Evolutionary conservation across 2,113 vertebrate genomes (phyloP).

Genomic region (Meriones unguiculatus): DNA sequence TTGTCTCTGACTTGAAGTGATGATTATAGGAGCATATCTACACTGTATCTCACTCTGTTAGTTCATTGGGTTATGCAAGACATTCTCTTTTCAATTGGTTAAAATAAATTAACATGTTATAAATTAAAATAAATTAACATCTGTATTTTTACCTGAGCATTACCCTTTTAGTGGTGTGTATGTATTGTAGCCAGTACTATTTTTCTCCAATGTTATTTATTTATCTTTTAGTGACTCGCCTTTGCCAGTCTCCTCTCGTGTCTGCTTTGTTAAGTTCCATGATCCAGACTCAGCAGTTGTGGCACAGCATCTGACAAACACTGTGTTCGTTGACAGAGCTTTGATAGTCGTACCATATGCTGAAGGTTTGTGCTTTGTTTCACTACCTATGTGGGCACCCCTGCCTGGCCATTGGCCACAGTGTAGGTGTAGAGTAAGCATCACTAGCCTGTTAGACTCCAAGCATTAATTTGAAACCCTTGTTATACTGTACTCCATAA

Average conservation of each 20-base stretch:
- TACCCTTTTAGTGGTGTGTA: background rate
- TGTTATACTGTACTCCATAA: constrained; percentile 89
- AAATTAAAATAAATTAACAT: background rate
- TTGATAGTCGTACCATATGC: constrained; percentile 99
- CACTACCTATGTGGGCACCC: constrained; percentile 83
- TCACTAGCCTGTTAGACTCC: constrained; percentile 75
- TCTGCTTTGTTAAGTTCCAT: constrained; percentile 99
- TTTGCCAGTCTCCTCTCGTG: constrained; percentile 99
- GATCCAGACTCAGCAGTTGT: constrained; percentile 98
- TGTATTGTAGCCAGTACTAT: constrained; percentile 25
- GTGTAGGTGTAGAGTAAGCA: constrained; percentile 74
- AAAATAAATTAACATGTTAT: background rate
- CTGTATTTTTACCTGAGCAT: constrained; percentile 19
- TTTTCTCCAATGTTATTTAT: constrained; percentile 42
- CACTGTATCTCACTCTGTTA: background rate
- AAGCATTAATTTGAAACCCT: constrained; percentile 86
- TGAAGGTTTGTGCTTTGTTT: constrained; percentile 97
- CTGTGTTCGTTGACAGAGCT: constrained; percentile 99
- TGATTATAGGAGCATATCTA: background rate
- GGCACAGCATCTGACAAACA: constrained; percentile 99
- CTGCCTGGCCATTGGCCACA: constrained; percentile 80
- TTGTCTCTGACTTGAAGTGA: constrained; percentile 19
- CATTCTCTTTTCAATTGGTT: background rate
- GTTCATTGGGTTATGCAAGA: background rate
- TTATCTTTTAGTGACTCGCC: constrained; percentile 97